phyloP scores from a whole-genome alignment of 2,113 vertebrate genomes.

The Oxygymnocypris stewartii region DNA sequence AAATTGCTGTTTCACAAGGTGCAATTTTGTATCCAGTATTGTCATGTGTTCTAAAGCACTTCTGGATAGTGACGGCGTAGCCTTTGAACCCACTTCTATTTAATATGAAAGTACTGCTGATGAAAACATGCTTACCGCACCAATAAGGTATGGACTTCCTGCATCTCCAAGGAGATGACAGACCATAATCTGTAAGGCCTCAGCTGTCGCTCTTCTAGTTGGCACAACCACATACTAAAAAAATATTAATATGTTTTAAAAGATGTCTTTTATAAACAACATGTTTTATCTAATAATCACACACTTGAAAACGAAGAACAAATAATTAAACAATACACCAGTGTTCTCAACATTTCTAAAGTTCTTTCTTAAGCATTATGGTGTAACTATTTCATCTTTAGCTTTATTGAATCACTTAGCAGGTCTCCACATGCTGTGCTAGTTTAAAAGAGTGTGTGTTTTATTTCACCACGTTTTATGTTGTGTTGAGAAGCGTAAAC shows the following conservation, averaged over 20 bases:
- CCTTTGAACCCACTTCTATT: neutral
- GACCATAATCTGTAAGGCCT: conserved; percentile 82
- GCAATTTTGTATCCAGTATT: neutral
- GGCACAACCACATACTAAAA: conserved; percentile 83
- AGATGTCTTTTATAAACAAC: neutral
- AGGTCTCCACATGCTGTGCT: neutral
- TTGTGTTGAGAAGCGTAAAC: neutral
- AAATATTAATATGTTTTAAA: conserved; percentile 2
- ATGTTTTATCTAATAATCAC: neutral
- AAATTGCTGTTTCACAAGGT: neutral
- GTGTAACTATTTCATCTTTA: neutral
- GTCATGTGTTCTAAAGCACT: neutral
- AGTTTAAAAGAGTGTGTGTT: neutral
- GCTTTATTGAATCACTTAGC: conserved; percentile 13
- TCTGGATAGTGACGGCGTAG: neutral
- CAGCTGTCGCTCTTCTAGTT: conserved; percentile 76
- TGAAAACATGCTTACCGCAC: conserved; percentile 70
- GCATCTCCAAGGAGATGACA: conserved; percentile 84
- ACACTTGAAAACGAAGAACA: neutral
- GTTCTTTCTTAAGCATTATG: neutral
- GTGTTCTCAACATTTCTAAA: neutral
- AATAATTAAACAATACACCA: neutral
- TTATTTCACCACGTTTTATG: neutral
- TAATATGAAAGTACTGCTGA: neutral
- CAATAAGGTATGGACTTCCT: conserved; percentile 81